Conservation (phyloP, 2,113 vertebrate genomes). For the Mormoops blainvillei region DNA sequence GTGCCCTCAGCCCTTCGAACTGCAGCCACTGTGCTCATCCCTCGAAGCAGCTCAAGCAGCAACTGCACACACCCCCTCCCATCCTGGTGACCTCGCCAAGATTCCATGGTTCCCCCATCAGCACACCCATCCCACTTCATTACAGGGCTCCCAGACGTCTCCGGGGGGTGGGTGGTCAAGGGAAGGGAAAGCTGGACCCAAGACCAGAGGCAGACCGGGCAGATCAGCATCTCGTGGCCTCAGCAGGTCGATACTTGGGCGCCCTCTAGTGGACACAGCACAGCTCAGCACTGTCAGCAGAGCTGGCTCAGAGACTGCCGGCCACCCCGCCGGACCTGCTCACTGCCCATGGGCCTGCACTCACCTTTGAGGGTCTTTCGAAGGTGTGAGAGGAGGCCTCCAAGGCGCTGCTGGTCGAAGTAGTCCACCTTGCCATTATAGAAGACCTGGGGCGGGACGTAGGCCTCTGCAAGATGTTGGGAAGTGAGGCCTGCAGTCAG, state of each 20-base stretch:
- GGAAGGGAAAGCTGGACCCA: background rate
- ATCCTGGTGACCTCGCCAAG: background rate
- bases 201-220: background rate
- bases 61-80: background rate
- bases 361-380: slow-evolving; percentile 96
- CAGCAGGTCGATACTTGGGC: background rate
- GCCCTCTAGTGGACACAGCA: slow-evolving; percentile 37
- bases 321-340: accelerated
- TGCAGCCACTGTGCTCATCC: background rate
- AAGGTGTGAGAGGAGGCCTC: slow-evolving; percentile 96
- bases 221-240: background rate
- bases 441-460: slow-evolving; percentile 96
- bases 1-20: background rate
- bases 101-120: background rate
- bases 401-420: slow-evolving; percentile 96
- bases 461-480: slow-evolving; percentile 83
- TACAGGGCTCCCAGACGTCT: background rate
- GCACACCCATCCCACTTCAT: background rate
- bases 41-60: background rate
- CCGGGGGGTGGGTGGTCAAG: background rate
- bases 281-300: background rate
- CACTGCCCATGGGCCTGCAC: background rate
- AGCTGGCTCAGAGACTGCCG: background rate
- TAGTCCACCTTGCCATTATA: slow-evolving; percentile 99
- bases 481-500: background rate